phyloP scores from a whole-genome alignment of 1,140 invertebrate genomes.

The Coelopa frigida region DNA sequence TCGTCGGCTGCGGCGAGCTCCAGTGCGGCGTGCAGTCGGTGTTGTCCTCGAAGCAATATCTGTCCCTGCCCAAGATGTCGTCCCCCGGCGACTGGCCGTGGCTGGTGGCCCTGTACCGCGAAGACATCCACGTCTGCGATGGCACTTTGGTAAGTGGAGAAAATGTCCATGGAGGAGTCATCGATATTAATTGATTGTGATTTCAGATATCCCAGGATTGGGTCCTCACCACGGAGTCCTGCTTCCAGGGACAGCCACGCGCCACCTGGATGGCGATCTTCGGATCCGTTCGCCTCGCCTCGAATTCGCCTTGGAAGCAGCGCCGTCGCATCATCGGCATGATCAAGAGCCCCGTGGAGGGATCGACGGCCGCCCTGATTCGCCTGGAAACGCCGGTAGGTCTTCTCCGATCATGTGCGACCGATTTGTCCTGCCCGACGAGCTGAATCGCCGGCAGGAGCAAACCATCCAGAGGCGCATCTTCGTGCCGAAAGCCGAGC shows the following conservation, averaged over 20 bases:
- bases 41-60: constrained; percentile 48
- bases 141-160: constrained; percentile 57
- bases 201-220: constrained; percentile 58
- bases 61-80: constrained; percentile 58
- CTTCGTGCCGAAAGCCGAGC: constrained; percentile 34
- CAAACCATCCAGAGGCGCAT: constrained; percentile 28
- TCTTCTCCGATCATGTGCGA: constrained; percentile 72
- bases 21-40: constrained; percentile 70
- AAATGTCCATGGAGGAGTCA: neutral
- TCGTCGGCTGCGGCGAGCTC: constrained; percentile 67
- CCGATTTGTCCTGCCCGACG: constrained; percentile 68
- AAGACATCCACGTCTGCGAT: constrained; percentile 81
- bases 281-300: constrained; percentile 67
- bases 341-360: constrained; percentile 83
- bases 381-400: constrained; percentile 69
- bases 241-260: constrained; percentile 81
- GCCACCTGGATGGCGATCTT: constrained; percentile 76
- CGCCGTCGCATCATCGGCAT: constrained; percentile 73
- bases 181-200: neutral
- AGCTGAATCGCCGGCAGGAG: constrained; percentile 32
- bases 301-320: constrained; percentile 79
- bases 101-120: constrained; percentile 74
- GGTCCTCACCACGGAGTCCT: constrained; percentile 81
- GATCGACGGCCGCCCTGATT: constrained; percentile 72
- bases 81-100: constrained; percentile 81